Percentiles rank a stretch among this genome's conserved stretches.
These are phyloP conservation scores for Dioctria linearis DNA, from an alignment of 2,888 invertebrate genomes.

Conservation along the genomic window DNA sequence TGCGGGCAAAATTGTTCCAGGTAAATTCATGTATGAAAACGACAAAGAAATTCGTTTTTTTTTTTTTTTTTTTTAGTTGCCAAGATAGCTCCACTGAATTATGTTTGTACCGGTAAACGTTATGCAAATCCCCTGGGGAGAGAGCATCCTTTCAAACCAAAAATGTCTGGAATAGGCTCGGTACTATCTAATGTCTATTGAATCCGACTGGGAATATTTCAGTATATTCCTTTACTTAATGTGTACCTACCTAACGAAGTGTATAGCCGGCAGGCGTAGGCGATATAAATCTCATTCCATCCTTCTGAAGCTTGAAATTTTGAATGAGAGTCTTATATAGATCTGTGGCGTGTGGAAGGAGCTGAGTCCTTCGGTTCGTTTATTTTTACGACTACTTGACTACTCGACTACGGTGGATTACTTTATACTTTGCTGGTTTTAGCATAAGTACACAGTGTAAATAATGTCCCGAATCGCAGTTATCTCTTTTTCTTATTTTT, in stretches of 20 bases:
- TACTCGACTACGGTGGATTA: not conserved
- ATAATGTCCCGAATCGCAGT: too few relatives aligned
- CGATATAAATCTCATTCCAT: not conserved
- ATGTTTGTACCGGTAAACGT: slow-evolving; percentile 1
- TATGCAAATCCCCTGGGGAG: slow-evolving; percentile 16
- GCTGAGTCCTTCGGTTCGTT: slow-evolving; percentile 8
- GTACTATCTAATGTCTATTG: not conserved
- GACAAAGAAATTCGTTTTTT: too few relatives aligned
- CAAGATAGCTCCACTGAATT: too few relatives aligned
- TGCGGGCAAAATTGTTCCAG: not conserved
- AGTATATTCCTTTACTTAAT: not conserved
- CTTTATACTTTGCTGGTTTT: too few relatives aligned
- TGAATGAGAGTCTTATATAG: too few relatives aligned
- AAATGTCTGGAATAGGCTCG: slow-evolving; percentile 1
- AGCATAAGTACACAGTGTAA: too few relatives aligned
- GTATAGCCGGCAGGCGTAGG: not conserved
- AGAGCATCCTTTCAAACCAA: not conserved
- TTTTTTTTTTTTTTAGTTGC: slow-evolving; percentile 1
- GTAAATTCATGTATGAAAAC: too few relatives aligned
- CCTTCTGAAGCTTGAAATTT: too few relatives aligned
- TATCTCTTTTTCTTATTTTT: too few relatives aligned
- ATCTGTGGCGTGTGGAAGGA: not conserved
- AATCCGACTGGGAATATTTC: not conserved
- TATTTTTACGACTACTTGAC: slow-evolving; percentile 29
- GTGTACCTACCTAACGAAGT: not conserved